Conservation (phyloP, 2,888 invertebrate genomes). For the Campaea margaritaria region DNA sequence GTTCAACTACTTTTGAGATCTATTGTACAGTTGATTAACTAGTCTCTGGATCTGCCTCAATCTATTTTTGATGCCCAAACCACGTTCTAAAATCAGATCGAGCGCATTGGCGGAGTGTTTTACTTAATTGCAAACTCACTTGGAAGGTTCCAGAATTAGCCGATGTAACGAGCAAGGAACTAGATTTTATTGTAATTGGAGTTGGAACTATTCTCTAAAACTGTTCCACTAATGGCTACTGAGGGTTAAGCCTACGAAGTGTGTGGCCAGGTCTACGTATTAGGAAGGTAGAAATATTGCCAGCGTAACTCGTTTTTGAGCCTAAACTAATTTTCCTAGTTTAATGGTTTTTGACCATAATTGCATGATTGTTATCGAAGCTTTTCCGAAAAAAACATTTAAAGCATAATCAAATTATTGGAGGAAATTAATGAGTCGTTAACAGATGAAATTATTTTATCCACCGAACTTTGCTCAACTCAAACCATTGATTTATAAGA, state of each 20-base stretch:
- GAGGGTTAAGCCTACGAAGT: neutral
- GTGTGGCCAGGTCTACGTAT: neutral
- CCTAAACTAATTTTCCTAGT: neutral
- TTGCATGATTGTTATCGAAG: no score
- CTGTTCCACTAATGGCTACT: constrained; percentile 16
- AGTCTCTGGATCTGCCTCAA: no score
- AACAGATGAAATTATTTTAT: no score
- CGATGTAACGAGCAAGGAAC: neutral
- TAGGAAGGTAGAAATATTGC: neutral
- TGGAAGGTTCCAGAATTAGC: constrained; percentile 1
- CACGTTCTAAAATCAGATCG: neutral
- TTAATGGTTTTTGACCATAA: no score
- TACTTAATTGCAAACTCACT: constrained; percentile 6
- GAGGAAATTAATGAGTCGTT: no score
- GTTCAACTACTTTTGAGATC: no score
- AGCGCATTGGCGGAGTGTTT: neutral
- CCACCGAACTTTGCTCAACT: no score
- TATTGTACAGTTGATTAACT: no score
- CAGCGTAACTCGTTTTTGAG: neutral
- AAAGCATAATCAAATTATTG: neutral
- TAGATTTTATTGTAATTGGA: constrained; percentile 8
- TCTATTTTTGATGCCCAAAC: neutral
- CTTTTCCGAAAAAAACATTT: no score
- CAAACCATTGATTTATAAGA: no score
- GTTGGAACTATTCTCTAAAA: constrained; percentile 12